These are phyloP conservation scores for Danio aesculapii DNA, from an alignment of 2,797 vertebrate genomes.

Conservation along the genomic window DNA sequence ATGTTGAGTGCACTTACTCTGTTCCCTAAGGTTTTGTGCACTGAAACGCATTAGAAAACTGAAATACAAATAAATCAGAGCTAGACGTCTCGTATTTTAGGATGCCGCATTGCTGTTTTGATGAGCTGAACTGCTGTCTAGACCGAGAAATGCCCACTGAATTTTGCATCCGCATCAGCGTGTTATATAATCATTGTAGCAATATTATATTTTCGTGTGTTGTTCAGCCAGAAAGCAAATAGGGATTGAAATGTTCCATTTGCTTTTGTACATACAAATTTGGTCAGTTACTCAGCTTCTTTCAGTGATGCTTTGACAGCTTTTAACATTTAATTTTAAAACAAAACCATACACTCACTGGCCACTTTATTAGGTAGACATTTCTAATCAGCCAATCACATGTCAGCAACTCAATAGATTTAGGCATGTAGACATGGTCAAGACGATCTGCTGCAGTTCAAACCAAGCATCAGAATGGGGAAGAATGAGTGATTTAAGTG, in stretches of 20 bases:
- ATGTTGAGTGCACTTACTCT: not conserved
- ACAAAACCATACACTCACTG: not conserved
- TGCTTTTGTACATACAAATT: not conserved
- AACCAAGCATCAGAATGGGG: too few relatives aligned
- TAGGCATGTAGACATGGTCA: too few relatives aligned
- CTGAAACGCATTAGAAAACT: not conserved
- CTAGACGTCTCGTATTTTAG: not conserved
- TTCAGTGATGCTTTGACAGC: not conserved
- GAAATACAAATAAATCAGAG: not conserved
- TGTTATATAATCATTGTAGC: not conserved
- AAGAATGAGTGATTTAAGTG: too few relatives aligned
- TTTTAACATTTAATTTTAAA: not conserved
- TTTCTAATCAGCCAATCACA: too few relatives aligned
- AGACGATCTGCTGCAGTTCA: too few relatives aligned
- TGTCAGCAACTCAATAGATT: too few relatives aligned
- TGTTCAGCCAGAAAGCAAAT: not conserved
- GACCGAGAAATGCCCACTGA: not conserved
- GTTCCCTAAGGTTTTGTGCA: not conserved
- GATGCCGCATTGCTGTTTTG: not conserved
- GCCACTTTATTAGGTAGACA: too few relatives aligned
- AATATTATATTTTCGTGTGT: not conserved
- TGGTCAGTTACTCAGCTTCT: not conserved
- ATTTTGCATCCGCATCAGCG: not conserved
- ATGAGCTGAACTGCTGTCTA: constrained; percentile 10
- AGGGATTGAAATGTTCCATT: not conserved